Conservation (phyloP, 2,113 vertebrate genomes). For the Ophiodon elongatus region DNA sequence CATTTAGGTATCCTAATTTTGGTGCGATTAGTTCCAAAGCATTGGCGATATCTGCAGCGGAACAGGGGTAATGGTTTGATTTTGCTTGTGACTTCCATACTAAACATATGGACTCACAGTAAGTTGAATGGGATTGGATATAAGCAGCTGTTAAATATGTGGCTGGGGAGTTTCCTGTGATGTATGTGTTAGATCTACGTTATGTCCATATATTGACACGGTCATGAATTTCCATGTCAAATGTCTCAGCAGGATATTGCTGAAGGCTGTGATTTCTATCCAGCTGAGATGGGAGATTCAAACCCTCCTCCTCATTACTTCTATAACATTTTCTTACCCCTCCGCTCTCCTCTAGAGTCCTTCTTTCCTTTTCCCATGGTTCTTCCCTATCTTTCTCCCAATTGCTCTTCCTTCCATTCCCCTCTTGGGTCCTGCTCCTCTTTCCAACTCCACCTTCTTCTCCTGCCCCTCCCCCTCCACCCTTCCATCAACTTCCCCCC, state of each 20-base stretch:
- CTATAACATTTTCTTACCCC: constrained; percentile 18
- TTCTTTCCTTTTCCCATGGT: constrained; percentile 12
- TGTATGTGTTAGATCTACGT: constrained; percentile 63
- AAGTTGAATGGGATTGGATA: constrained; percentile 21
- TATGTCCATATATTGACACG: constrained; percentile 76
- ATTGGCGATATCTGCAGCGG: constrained; percentile 11
- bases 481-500: constrained; percentile 28
- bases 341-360: not conserved
- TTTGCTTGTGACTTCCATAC: constrained; percentile 19
- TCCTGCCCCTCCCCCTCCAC: constrained; percentile 33
- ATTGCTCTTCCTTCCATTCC: constrained; percentile 30
- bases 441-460: constrained; percentile 37
- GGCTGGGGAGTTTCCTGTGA: constrained; percentile 63
- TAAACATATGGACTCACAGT: not conserved
- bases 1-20: constrained; percentile 43
- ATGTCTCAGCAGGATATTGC: constrained; percentile 70
- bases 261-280: constrained; percentile 67
- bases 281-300: constrained; percentile 54
- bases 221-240: constrained; percentile 77
- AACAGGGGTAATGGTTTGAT: constrained; percentile 23
- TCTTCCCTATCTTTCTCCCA: constrained; percentile 9
- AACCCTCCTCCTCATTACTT: constrained; percentile 1
- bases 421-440: constrained; percentile 34
- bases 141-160: constrained; percentile 56
- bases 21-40: constrained; percentile 26